Conservation (phyloP, 2,797 vertebrate genomes). For the Morus bassanus region DNA sequence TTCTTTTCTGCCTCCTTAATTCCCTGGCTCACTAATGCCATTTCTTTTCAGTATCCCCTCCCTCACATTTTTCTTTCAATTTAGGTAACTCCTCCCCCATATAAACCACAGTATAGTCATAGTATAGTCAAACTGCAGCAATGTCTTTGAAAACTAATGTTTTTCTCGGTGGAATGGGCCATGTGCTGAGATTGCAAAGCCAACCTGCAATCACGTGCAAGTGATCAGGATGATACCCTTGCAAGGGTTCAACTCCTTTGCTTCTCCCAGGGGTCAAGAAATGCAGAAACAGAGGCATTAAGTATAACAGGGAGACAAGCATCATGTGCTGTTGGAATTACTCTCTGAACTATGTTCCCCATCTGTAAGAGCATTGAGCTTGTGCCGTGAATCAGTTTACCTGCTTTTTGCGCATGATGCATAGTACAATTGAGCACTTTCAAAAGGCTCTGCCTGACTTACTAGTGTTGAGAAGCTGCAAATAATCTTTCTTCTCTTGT, state of each 20-base stretch:
- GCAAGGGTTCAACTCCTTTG: background rate
- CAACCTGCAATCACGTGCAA: background rate
- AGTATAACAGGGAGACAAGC: background rate
- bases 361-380: background rate
- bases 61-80: background rate
- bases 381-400: background rate
- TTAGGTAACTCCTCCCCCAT: background rate
- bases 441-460: background rate
- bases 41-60: background rate
- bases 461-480: background rate
- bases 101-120: background rate
- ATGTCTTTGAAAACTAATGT: background rate
- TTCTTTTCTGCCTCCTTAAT: background rate
- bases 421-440: background rate
- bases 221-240: background rate
- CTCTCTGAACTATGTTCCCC: background rate
- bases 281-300: background rate
- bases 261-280: background rate
- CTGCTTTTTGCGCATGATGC: background rate
- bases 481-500: background rate
- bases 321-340: background rate
- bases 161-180: background rate
- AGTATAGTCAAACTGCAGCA: background rate
- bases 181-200: background rate
- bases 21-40: background rate